These are phyloP conservation scores for Pseudocheirus occidentalis DNA, from an alignment of 2,797 vertebrate genomes.

Conservation along the genomic window DNA sequence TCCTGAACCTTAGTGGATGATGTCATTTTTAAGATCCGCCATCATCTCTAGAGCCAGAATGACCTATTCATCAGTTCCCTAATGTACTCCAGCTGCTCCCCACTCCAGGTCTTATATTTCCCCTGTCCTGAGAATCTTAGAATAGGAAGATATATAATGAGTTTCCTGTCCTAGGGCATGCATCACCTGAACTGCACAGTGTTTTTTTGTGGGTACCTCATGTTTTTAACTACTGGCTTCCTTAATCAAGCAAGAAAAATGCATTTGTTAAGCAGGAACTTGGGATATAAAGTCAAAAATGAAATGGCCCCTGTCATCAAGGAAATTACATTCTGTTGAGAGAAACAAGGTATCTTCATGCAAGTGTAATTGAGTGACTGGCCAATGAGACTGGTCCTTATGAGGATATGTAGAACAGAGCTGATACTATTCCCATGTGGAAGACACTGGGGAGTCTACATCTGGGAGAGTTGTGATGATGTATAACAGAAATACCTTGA, in stretches of 20 bases:
- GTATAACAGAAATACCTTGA: neutral
- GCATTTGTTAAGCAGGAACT: neutral
- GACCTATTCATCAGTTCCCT: slow-evolving; percentile 11
- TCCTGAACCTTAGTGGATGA: neutral
- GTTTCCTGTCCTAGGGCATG: neutral
- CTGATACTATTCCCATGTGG: neutral
- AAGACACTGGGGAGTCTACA: neutral
- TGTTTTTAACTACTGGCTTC: neutral
- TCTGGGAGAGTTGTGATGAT: neutral
- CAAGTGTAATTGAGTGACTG: neutral
- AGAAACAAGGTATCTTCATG: neutral
- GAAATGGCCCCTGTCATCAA: neutral
- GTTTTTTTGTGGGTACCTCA: neutral
- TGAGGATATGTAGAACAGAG: neutral
- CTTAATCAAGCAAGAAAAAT: neutral
- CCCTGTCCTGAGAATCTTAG: neutral
- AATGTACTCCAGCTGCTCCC: neutral
- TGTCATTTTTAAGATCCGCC: neutral
- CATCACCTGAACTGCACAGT: neutral
- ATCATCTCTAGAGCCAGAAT: neutral
- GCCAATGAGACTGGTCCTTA: neutral
- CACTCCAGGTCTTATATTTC: neutral
- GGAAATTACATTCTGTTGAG: neutral
- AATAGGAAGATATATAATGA: neutral
- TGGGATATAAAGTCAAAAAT: neutral